Base-by-base conservation (phyloP, 1,140 invertebrate species). In the Diorhabda sublineata region DNA sequence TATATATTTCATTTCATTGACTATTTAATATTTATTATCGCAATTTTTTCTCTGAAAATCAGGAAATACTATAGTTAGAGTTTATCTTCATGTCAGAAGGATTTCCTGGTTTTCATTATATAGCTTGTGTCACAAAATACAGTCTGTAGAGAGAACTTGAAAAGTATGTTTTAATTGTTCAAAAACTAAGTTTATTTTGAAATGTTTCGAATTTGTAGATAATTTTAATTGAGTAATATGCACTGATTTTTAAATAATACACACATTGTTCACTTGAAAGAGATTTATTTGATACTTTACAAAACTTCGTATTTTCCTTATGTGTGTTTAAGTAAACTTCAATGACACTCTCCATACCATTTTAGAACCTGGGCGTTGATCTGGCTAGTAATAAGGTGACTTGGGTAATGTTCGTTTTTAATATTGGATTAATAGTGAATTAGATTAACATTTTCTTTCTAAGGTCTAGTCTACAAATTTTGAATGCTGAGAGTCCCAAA, bases 1-100 rank as follows among this genome's bases (percentile, higher is more conserved):
- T 26, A 26, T 26, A 26, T 26, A 3, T 52, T 52, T n/a, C 47
- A 4, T 52, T 52, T 52, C 47, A 52, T 52, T 52, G 47, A 52
- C 47, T 52, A 52, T 52, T 52, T 52, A 52, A 52, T 52, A 52
- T 52, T 52, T 52, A 52, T 52, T 52, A 8, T 52, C n/a, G n/a
- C 47, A 52, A 52, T 6, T 52, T n/a, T 52, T 52, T 6, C 6
- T 52, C 26, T 26, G 47, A 52, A 52, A 52, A 52, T 52, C n/a
- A 3, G 3, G 47, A 52, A 52, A 52, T 52, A 52, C 47, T 2
- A 8, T 3, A 52, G 6, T 8, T 52, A 6, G n/a, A 52, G n/a
- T 6, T n/a, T 8, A 4, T 52, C n/a, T 52, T n/a, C n/a, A 52
- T 8, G 47, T 6, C 2, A n/a, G n/a, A 8, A 52, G 47, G 6